Percentiles rank a stretch among this genome's conserved stretches.
Conservation (phyloP, 2,888 invertebrate genomes). For the Tachina grossa region DNA sequence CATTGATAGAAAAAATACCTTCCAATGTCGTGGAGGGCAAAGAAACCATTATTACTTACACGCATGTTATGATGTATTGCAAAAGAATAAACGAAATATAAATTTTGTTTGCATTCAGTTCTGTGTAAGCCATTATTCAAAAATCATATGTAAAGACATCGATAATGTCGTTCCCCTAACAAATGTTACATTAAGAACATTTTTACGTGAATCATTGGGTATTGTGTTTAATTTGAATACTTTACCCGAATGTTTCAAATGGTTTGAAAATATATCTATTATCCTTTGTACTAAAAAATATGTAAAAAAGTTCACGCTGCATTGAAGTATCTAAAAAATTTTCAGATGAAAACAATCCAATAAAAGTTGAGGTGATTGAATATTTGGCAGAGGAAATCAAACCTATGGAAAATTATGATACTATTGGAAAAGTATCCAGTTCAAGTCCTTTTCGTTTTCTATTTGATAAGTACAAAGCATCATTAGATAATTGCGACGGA, state of each 20-base stretch:
- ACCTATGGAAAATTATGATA: background rate
- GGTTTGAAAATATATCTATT: too few relatives aligned
- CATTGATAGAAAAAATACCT: too few relatives aligned
- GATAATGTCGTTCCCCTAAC: background rate
- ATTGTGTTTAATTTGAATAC: too few relatives aligned
- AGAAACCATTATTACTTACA: too few relatives aligned
- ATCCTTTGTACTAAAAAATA: conserved; percentile 4
- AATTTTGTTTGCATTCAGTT: conserved; percentile 19
- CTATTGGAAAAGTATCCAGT: background rate
- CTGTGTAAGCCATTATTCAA: conserved; percentile 14
- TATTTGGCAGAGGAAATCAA: too few relatives aligned
- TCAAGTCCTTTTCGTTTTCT: background rate
- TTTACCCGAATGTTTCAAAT: too few relatives aligned
- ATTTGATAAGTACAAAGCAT: background rate
- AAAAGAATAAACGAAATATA: background rate
- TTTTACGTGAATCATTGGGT: conserved; percentile 2
- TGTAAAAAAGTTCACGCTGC: conserved; percentile 1
- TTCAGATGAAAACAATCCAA: too few relatives aligned
- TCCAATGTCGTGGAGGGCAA: too few relatives aligned
- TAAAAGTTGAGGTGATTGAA: too few relatives aligned
- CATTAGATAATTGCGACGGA: background rate
- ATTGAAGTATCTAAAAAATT: background rate
- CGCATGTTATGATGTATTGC: background rate
- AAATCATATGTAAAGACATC: background rate
- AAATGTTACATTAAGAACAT: background rate